Conservation (phyloP, 1,140 invertebrate genomes). For the Bombus soroeensis region DNA sequence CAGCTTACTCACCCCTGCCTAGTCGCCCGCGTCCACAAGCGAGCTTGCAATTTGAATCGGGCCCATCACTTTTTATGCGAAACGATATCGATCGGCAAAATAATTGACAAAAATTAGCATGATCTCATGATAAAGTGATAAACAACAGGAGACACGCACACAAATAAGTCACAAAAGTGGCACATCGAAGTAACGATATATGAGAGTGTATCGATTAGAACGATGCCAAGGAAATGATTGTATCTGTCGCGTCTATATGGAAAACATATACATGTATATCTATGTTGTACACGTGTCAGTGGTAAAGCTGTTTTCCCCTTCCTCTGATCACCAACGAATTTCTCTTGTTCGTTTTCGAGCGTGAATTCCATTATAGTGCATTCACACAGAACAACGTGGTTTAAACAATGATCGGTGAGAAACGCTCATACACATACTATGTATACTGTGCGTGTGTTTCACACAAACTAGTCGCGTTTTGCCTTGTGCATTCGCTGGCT, state of each 20-base stretch:
- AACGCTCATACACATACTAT: background rate
- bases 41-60: constrained; percentile 73
- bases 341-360: background rate
- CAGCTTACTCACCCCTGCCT: constrained; percentile 80
- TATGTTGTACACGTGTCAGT: background rate
- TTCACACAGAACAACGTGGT: background rate
- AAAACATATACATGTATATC: background rate
- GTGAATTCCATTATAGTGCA: constrained; percentile 2
- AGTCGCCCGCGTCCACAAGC: constrained; percentile 74
- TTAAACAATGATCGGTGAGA: constrained; percentile 10
- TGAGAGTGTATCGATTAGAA: constrained; percentile 36
- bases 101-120: constrained; percentile 80
- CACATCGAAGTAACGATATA: constrained; percentile 41
- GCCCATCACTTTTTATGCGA: constrained; percentile 76
- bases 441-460: constrained; percentile 1
- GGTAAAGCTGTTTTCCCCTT: background rate
- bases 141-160: constrained; percentile 56
- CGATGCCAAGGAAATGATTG: constrained; percentile 12
- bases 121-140: constrained; percentile 72
- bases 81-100: constrained; percentile 76
- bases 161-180: constrained; percentile 63
- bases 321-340: background rate
- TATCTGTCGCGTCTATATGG: background rate
- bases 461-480: constrained; percentile 1
- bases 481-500: background rate